phyloP scores from a whole-genome alignment of 2,888 invertebrate species.

The Opisthograptis luteolata region DNA sequence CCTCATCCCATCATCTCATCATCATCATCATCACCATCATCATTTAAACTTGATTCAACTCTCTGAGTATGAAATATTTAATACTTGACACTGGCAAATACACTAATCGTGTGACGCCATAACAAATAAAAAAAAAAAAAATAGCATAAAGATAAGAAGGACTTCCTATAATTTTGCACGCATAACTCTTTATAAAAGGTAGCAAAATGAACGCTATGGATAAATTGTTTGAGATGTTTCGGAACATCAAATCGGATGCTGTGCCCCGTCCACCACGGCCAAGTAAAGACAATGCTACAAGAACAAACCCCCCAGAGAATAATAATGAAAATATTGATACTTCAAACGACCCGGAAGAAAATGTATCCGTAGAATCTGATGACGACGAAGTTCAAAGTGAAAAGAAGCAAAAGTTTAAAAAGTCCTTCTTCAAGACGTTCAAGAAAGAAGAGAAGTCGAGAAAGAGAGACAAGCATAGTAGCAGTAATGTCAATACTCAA shows the following conservation, averaged over 20 bases:
- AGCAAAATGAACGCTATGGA: constrained; percentile 48
- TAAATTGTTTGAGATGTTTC: constrained; percentile 69
- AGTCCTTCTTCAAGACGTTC: constrained; percentile 49
- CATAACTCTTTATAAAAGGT: background rate
- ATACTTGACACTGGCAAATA: no score
- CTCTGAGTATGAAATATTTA: no score
- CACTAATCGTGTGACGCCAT: no score
- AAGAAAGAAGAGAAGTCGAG: constrained; percentile 42
- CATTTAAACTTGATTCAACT: no score
- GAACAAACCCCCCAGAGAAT: constrained; percentile 34
- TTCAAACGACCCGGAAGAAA: constrained; percentile 54
- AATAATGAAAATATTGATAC: constrained; percentile 48
- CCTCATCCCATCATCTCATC: no score
- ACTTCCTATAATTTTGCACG: no score
- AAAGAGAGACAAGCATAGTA: constrained; percentile 43
- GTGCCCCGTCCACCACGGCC: constrained; percentile 76
- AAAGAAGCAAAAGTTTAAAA: constrained; percentile 53
- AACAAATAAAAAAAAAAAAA: no score
- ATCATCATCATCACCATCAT: no score
- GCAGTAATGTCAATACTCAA: constrained; percentile 68
- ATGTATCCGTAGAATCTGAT: constrained; percentile 53
- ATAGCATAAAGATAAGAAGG: no score
- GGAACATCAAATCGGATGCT: constrained; percentile 79
- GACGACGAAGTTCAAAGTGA: constrained; percentile 52
- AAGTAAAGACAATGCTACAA: constrained; percentile 35